Evolutionary conservation across 2,888 invertebrate species (phyloP).

Genomic region (Caenorhabditis virilis): DNA sequence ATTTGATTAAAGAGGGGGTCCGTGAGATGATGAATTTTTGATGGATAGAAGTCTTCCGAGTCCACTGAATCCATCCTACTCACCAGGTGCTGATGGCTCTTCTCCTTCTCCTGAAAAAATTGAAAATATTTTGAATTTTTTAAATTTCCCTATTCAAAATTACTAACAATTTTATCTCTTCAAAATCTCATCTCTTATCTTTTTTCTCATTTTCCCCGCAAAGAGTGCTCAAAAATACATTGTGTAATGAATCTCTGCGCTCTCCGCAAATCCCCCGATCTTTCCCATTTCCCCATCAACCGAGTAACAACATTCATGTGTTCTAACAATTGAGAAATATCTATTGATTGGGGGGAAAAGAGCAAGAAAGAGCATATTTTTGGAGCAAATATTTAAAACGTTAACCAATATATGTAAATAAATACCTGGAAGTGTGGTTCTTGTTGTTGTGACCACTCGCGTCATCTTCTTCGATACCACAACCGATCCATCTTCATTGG

Average conservation of each 20-base stretch:
- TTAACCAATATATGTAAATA: too few species aligned
- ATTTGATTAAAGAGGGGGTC: background rate
- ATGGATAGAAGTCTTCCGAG: background rate
- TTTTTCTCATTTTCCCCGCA: too few species aligned
- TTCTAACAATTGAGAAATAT: too few species aligned
- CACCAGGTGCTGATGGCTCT: constrained; percentile 46
- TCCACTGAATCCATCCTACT: too few species aligned
- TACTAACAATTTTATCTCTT: background rate
- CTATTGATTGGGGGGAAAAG: too few species aligned
- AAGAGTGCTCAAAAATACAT: too few species aligned
- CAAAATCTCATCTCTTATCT: background rate
- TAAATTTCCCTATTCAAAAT: background rate
- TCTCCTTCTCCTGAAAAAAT: constrained; percentile 46
- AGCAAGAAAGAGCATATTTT: too few species aligned
- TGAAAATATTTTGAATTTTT: background rate
- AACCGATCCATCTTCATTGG: constrained; percentile 66
- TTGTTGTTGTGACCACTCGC: constrained; percentile 67
- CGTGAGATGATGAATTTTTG: constrained; percentile 10
- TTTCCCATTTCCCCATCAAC: too few species aligned
- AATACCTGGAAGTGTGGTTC: constrained; percentile 64
- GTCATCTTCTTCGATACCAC: constrained; percentile 68
- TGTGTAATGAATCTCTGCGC: too few species aligned
- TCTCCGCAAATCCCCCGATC: too few species aligned
- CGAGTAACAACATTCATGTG: too few species aligned
- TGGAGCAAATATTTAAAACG: too few species aligned